Base-by-base conservation (phyloP, 2,113 vertebrate species). In the Toxotes chatareus region DNA sequence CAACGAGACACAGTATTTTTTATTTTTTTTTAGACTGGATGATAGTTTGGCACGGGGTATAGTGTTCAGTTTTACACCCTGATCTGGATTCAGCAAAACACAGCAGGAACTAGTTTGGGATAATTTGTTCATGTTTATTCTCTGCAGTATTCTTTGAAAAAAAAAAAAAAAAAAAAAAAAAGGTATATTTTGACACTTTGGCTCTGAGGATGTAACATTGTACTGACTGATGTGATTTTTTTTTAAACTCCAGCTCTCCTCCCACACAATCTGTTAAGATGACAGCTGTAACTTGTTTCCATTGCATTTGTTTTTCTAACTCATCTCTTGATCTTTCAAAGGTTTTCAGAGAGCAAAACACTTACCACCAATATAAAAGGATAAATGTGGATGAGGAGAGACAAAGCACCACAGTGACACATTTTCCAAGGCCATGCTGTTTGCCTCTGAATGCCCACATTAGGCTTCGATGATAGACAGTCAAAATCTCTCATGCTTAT, bases 401-500 rank as follows among this genome's bases (percentile, higher is more conserved):
- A 51, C 56, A 4, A 27, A 69, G 68, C 83, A 66, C 46, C 61
- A 65, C 46, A 49, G 64, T 74, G 80, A 64, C 51, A 44, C 51
- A 65, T 63, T 81, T 63, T 76, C 73, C 51, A 19, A 61, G 65
- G 55, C 78, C 42, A 9, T 66, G 31, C 69, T 69, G 80, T 89
- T 73, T 72, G 47, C 79, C 86, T 72, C 77, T 36, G 55, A 51
- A 72, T 74, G 62, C 53, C 57, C 32, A 68, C 82, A 82, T 86
- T 83, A 68, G 68, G 44, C 73, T 57, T 80, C 81, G 64, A 63
- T 63, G 73, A 84, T 61, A 13, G 61, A 80, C 49, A 53, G 83
- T 90, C 83, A 83, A 86, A 92, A 92, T 64, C 46, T 51, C 38
- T 66, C 62, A 51, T 64, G 32, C 53, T 68, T 44, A 53, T 68